phyloP scores from a whole-genome alignment of 2,888 invertebrate species.

The Drosophila fulvimacula region DNA sequence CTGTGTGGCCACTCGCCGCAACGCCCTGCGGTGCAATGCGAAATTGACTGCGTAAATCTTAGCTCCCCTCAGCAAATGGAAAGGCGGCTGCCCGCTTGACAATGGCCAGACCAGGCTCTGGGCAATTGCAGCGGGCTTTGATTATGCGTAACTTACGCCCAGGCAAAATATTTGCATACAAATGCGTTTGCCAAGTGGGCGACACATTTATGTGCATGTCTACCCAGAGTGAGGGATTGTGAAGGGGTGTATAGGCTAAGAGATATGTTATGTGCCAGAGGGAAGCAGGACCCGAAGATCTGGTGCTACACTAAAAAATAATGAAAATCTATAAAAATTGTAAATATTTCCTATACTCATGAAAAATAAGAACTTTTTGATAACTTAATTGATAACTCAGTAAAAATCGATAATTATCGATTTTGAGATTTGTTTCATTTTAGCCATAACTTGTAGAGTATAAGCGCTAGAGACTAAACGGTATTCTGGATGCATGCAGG shows the following conservation, averaged over 20 bases:
- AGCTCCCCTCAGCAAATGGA: slow-evolving; percentile 44
- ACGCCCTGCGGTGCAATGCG: slow-evolving; percentile 54
- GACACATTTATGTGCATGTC: slow-evolving; percentile 3
- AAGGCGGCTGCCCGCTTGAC: slow-evolving; percentile 57
- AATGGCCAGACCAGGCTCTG: slow-evolving; percentile 26
- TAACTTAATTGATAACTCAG: no score
- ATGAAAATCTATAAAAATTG: no score
- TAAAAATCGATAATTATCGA: no score
- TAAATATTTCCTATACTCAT: no score
- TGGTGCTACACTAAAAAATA: no score
- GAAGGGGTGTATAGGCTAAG: neutral
- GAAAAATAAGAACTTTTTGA: no score
- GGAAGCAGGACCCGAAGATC: no score
- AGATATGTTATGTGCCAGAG: neutral
- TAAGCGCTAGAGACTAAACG: no score
- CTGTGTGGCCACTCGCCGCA: slow-evolving; percentile 11
- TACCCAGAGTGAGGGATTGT: neutral
- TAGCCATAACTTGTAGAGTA: no score
- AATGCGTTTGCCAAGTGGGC: slow-evolving; percentile 49
- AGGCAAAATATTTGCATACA: slow-evolving; percentile 63
- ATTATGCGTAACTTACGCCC: slow-evolving; percentile 67
- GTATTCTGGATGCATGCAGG: no score
- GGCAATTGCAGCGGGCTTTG: slow-evolving; percentile 23
- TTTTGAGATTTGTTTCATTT: no score
- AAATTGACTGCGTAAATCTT: slow-evolving; percentile 51